These are phyloP conservation scores for Dryas iulia DNA, from an alignment of 1,140 invertebrate genomes.

Conservation along the genomic window DNA sequence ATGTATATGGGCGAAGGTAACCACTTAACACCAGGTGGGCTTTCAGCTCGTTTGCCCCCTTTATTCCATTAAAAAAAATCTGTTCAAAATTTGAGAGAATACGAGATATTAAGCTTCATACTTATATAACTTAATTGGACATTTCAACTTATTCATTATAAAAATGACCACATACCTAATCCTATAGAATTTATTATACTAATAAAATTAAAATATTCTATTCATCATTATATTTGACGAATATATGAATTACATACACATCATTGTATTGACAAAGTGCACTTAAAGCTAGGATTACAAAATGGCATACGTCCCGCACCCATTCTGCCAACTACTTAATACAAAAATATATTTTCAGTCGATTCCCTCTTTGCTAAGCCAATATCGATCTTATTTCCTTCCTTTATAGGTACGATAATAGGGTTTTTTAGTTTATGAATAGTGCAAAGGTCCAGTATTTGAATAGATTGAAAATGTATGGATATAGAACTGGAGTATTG, in stretches of 20 bases:
- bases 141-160: no score
- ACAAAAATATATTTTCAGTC: conserved; percentile 11
- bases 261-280: conserved; percentile 60
- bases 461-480: conserved; percentile 55
- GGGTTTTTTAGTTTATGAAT: not conserved
- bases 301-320: conserved; percentile 50
- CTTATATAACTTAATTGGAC: no score
- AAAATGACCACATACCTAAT: no score
- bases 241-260: conserved; percentile 12
- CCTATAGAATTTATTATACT: not conserved
- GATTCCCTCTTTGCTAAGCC: not conserved
- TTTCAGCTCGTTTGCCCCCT: no score
- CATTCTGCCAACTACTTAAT: conserved; percentile 39
- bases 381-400: conserved; percentile 33
- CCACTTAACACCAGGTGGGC: no score
- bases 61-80: no score
- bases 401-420: conserved; percentile 7
- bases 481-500: conserved; percentile 46
- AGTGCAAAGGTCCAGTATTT: conserved; percentile 38
- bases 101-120: no score
- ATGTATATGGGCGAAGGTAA: no score
- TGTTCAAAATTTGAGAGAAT: no score
- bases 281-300: conserved; percentile 64
- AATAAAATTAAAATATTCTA: not conserved
- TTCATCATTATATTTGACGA: not conserved